phyloP scores from a whole-genome alignment of 1,140 invertebrate genomes.

The Zaprionus kolodkinae region DNA sequence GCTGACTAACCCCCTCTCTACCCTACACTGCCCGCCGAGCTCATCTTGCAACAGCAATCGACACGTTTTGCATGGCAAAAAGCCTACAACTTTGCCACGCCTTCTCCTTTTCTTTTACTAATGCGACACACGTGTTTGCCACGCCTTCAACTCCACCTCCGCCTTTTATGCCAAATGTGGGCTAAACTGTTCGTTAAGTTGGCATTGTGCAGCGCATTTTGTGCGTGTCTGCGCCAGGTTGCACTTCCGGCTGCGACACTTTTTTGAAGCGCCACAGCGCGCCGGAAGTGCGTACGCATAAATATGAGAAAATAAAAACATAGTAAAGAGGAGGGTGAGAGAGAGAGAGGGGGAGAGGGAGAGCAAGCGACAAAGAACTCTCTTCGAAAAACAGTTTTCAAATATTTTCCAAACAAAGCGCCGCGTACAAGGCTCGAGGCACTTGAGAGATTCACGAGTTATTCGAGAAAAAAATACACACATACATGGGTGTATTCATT shows the following conservation, averaged over 20 bases:
- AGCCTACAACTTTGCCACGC: constrained; percentile 7
- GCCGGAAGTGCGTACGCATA: constrained; percentile 63
- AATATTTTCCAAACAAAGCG: constrained; percentile 36
- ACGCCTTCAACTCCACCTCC: constrained; percentile 9
- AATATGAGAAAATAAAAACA: constrained; percentile 18
- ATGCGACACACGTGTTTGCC: constrained; percentile 63
- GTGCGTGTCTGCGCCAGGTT: constrained; percentile 57
- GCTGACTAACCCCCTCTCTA: background rate
- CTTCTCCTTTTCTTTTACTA: constrained; percentile 42
- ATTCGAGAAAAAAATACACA: no score
- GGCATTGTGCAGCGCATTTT: constrained; percentile 52
- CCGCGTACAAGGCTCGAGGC: background rate
- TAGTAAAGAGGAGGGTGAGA: background rate
- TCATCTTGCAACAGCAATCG: constrained; percentile 48
- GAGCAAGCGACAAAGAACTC: constrained; percentile 30
- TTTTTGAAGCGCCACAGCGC: constrained; percentile 57
- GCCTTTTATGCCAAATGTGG: constrained; percentile 44
- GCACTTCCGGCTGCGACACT: constrained; percentile 76
- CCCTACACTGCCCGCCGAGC: background rate
- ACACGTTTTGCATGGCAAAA: constrained; percentile 52
- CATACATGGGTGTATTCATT: no score
- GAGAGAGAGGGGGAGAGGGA: no score
- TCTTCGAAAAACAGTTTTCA: constrained; percentile 56
- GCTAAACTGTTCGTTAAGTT: constrained; percentile 73
- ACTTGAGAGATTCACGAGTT: constrained; percentile 31